Evolutionary conservation across 1,140 invertebrate genomes (phyloP), one percentile per base, ranked within the genome.

Genomic region (Caerostris extrusa): DNA sequence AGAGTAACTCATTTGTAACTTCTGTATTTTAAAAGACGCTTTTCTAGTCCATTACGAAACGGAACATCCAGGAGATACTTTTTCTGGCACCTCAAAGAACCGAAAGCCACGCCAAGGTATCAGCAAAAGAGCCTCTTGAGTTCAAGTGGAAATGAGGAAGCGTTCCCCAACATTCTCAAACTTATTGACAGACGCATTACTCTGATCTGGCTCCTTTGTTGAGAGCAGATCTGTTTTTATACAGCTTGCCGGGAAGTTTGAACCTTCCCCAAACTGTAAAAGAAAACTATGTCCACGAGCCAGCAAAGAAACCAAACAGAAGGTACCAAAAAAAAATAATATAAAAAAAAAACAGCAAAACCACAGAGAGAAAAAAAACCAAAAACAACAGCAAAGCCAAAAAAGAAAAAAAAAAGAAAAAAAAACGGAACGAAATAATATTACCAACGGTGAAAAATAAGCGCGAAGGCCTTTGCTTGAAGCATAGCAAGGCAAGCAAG

Each of bases 161-260:
- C 17, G 56, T 87, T 64, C 58, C 85, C 85, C 58, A 64, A 50
- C 87, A 81, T 90, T 58, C 5, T 57, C 85, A 34, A 60, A 60
- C 56, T 56, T 58, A 81, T 90, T 90, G 89, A 90, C 89, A 90
- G 57, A 90, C 81, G 89, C 89, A 90, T 90, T 90, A 90, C 89
- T 71, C 14, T 14, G 34, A 71, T 81, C 89, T n/a, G 14, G 56
- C 34, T 58, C 50, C 87, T 55, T 55, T 69, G 56, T 60, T 71
- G 64, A 77, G 34, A 34, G 71, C 53, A 60, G 69, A 58, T 81
- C 69, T 90, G 89, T 90, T 90, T 90, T 90, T 90, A 90, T 90
- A 90, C 89, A 90, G 64, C 81, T 90, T 77, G 34, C 89, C 34
- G 58, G n/a, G 55, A 67, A 81, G 64, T 90, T 90, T 90, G 87